phyloP scores from a whole-genome alignment of 92 coral and sea anemone genomes.

The Phymanthus crucifer region DNA sequence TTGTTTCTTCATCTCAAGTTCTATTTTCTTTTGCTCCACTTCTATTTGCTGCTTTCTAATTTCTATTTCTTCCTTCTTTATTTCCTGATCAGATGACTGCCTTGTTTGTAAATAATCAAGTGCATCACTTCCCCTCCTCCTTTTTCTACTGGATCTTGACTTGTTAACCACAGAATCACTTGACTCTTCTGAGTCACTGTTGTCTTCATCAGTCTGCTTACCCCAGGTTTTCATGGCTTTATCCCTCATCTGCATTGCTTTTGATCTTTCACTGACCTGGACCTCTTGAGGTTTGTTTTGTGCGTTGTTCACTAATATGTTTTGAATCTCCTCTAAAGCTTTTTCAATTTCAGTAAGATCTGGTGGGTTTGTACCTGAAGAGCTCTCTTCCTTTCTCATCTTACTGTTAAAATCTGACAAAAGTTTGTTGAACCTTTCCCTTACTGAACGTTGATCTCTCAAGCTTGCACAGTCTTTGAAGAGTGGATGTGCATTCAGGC shows the following conservation, averaged over 20 bases:
- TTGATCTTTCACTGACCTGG: constrained; percentile 19
- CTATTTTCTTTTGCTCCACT: constrained; percentile 35
- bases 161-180: constrained; percentile 9
- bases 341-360: constrained; percentile 11
- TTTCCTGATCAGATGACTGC: constrained; percentile 6
- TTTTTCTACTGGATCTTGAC: constrained; percentile 30
- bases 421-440: constrained; percentile 33
- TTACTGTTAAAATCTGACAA: constrained; percentile 18
- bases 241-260: constrained; percentile 35
- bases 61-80: constrained; percentile 28
- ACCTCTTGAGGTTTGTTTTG: constrained; percentile 15
- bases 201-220: background rate
- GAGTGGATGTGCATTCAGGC: constrained; percentile 13
- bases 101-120: constrained; percentile 19
- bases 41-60: constrained; percentile 23
- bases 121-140: constrained; percentile 31
- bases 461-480: constrained; percentile 8
- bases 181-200: constrained; percentile 22
- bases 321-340: constrained; percentile 20
- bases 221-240: constrained; percentile 29
- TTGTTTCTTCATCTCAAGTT: constrained; percentile 20
- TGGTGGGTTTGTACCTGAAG: constrained; percentile 22
- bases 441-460: constrained; percentile 24
- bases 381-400: constrained; percentile 27
- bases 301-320: background rate